Evolutionary conservation across 2,113 vertebrate species (phyloP).

Genomic region (Mungos mungo): DNA sequence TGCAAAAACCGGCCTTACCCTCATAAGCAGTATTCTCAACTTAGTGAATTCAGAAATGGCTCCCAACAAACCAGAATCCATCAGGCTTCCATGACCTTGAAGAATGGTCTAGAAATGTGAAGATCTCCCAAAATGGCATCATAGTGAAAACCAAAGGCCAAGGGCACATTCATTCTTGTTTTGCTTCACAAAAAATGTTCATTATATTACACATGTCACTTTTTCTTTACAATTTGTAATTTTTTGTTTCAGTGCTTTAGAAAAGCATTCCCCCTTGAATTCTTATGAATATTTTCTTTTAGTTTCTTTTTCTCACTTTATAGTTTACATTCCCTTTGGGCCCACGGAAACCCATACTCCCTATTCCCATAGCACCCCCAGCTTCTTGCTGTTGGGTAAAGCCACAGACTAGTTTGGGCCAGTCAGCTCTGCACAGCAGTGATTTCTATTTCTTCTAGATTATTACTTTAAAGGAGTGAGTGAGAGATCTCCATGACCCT

Average conservation of each 20-base stretch:
- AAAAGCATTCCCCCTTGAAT: not conserved
- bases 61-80: not conserved
- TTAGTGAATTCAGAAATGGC: too few relatives aligned
- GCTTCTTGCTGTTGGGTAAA: not conserved
- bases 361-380: not conserved
- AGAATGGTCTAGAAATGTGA: not conserved
- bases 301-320: not conserved
- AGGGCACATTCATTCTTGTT: constrained; percentile 8
- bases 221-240: constrained; percentile 33
- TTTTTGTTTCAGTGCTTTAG: not conserved
- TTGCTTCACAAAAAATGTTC: constrained; percentile 29
- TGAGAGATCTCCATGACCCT: not conserved
- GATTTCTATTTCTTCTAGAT: not conserved
- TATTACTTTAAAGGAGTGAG: not conserved
- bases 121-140: not conserved
- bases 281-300: constrained; percentile 41
- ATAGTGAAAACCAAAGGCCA: constrained; percentile 7
- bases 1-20: too few relatives aligned
- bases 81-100: not conserved
- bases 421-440: not conserved
- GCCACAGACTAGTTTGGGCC: not conserved
- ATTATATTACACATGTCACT: not conserved
- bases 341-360: not conserved
- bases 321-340: not conserved
- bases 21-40: too few relatives aligned